Evolutionary conservation across 2,888 invertebrate species (phyloP), one percentile per base, ranked within the genome.

Genomic region (Nysson spinosus): DNA sequence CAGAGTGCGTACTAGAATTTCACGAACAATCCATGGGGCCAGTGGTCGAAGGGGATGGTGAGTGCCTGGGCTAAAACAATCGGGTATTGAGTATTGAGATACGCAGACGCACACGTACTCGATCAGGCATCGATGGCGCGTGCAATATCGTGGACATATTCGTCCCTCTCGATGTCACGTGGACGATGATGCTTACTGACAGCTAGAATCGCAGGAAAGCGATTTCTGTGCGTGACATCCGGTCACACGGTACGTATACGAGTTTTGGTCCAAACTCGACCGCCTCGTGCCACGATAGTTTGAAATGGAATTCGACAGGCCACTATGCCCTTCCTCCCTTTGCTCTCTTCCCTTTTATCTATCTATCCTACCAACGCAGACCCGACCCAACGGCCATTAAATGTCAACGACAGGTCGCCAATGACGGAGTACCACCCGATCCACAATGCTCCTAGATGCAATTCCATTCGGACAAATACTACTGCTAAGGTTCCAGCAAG

Each of bases 331-430:
- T 57, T 35, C 19, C 40, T 12, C 56, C 37, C 55, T 56, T 39
- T n/a, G n/a, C n/a, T n/a, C 46, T 44, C 57, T 57, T 49, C 26
- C 63, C 52, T 39, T 49, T 26, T 52, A 37, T 37, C 58, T 50
- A 46, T 47, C 26, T 49, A 22, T 40, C 30, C 47, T n/a, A n/a
- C n/a, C n/a, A n/a, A n/a, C n/a, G n/a, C n/a, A n/a, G n/a, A 54
- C 55, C 69, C 72, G 74, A 52, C 69, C 17, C 64, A 51, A 61
- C 69, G 75, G 69, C 82, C 80, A 81, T 84, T 83, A 84, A 83
- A 83, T 76, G 85, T 86, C 85, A 84, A 72, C 75, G 57, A 72
- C 82, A 77, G 71, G 40, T 73, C 74, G 75, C 69, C 76, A 67
- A 79, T 83, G 83, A 83, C 82, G 75, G 78, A 80, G 82, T 80